These are phyloP conservation scores for Holotrichia oblita DNA, from an alignment of 1,140 invertebrate species.

Conservation along the genomic window DNA sequence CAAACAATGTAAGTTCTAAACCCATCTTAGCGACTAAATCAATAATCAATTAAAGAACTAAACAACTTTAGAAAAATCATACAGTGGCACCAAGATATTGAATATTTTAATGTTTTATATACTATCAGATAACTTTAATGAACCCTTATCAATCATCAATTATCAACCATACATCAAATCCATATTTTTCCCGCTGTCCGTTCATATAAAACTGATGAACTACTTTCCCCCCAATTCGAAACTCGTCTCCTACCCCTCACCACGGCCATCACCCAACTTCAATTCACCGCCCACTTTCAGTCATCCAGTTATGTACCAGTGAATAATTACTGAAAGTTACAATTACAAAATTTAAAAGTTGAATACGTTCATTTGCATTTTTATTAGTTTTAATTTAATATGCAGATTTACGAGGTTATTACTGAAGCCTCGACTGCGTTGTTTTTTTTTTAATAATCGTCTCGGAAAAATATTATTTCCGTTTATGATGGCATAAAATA, in stretches of 20 bases:
- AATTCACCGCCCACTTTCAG: background rate
- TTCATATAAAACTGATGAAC: background rate
- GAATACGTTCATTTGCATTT: conserved; percentile 26
- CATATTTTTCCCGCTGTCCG: background rate
- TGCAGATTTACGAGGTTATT: conserved; percentile 25
- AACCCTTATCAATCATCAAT: too few species aligned
- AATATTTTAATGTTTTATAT: too few species aligned
- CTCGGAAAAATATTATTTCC: background rate
- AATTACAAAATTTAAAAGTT: conserved; percentile 28
- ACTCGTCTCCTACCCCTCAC: background rate
- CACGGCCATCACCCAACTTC: too few species aligned
- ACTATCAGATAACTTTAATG: too few species aligned
- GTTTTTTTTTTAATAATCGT: conserved; percentile 10
- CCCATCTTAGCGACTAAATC: too few species aligned
- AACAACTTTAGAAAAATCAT: too few species aligned
- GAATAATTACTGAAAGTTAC: conserved; percentile 31
- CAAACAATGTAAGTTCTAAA: too few species aligned
- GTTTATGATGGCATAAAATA: background rate
- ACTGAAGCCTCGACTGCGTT: background rate
- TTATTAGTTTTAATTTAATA: conserved; percentile 29
- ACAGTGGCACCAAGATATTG: too few species aligned
- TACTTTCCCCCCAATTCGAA: background rate
- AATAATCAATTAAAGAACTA: too few species aligned
- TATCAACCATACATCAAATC: background rate
- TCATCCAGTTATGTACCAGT: background rate